Evolutionary conservation across 2,113 vertebrate genomes (phyloP).

Genomic region (Rhinichthys klamathensis): DNA sequence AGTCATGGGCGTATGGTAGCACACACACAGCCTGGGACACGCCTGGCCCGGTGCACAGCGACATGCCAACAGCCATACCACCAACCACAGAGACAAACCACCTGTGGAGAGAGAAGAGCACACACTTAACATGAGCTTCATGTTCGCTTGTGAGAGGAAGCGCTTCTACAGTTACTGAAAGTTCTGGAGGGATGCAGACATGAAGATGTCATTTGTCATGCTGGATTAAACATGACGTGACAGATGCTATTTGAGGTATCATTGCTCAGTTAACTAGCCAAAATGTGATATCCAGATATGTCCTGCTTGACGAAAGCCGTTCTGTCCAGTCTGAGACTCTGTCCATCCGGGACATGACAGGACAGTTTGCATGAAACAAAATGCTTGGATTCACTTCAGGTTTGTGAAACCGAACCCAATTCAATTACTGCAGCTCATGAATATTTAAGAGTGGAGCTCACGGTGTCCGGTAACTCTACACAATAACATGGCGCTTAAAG

Average conservation of each 20-base stretch:
- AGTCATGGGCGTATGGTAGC: conserved; percentile 94
- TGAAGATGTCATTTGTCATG: neutral
- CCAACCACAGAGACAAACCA: conserved; percentile 79
- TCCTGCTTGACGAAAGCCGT: neutral
- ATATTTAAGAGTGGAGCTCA: conserved; percentile 65
- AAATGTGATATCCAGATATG: conserved; percentile 23
- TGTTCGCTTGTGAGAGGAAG: neutral
- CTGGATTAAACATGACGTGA: neutral
- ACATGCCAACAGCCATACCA: conserved; percentile 81
- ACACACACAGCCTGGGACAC: conserved; percentile 92
- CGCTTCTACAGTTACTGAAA: neutral
- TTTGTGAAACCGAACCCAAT: conserved; percentile 63
- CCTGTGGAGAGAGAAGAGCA: conserved; percentile 65
- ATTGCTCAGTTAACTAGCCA: neutral
- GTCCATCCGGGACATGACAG: conserved; percentile 35
- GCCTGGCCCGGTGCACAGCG: conserved; percentile 74
- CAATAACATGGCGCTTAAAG: conserved; percentile 62
- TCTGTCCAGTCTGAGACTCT: conserved; percentile 9
- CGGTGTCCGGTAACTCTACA: conserved; percentile 67
- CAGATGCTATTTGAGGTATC: neutral
- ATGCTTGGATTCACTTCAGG: conserved; percentile 57
- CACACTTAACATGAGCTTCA: neutral
- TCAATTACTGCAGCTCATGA: conserved; percentile 65
- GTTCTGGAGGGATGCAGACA: neutral
- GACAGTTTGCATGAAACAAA: conserved; percentile 53